Evolutionary conservation across 2,113 vertebrate species (phyloP).

Genomic region (Myotis brandtii): DNA sequence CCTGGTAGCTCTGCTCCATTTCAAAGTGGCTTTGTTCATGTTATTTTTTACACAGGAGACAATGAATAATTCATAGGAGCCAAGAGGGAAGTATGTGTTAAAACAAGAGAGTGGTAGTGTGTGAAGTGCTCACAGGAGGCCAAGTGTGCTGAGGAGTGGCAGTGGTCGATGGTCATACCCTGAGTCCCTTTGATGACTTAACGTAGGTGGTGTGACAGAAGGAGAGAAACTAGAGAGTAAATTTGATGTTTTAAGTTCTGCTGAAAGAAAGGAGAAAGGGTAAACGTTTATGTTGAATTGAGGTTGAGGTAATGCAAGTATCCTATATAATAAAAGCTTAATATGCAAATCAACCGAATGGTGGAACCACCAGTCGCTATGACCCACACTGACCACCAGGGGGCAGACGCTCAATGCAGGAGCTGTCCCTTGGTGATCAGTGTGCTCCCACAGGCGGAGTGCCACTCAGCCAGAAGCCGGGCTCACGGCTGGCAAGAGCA

Average conservation of each 20-base stretch:
- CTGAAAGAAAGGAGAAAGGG: background rate
- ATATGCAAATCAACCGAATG: too few species aligned
- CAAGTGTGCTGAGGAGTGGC: background rate
- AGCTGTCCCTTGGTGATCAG: too few species aligned
- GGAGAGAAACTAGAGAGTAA: background rate
- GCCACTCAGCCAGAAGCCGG: too few species aligned
- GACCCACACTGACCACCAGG: too few species aligned
- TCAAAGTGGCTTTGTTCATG: background rate
- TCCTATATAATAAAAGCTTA: too few species aligned
- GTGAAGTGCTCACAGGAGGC: background rate
- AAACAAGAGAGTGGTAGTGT: background rate
- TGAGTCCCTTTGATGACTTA: background rate
- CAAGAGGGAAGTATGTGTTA: background rate
- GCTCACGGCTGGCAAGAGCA: too few species aligned
- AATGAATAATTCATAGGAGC: background rate
- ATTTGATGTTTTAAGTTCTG: background rate
- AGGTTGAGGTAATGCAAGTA: background rate
- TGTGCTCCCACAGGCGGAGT: too few species aligned
- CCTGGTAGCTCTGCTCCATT: background rate
- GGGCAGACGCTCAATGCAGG: too few species aligned
- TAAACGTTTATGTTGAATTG: background rate
- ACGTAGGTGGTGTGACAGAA: background rate
- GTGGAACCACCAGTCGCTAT: too few species aligned
- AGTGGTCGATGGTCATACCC: rapidly evolving
- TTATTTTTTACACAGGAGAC: background rate